Evolutionary conservation across 2,888 invertebrate genomes (phyloP).

Genomic region (Sminthurinus aureus): DNA sequence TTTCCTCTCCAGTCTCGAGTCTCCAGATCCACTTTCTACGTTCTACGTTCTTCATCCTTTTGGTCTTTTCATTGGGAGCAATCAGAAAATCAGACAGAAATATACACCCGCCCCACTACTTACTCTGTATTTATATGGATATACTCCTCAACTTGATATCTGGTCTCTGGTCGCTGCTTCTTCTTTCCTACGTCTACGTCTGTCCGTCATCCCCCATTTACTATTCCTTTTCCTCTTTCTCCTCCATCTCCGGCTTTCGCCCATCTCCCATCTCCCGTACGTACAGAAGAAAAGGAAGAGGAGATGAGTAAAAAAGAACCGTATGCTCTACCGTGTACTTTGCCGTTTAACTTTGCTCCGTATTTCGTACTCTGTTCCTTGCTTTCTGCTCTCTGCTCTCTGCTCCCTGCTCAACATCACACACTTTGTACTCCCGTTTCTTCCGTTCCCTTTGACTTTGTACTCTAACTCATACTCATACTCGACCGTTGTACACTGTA

Average conservation of each 20-base stretch:
- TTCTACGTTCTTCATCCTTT: background rate
- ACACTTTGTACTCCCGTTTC: background rate
- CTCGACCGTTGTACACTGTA: background rate
- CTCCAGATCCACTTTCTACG: background rate
- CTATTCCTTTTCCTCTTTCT: background rate
- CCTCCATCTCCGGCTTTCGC: background rate
- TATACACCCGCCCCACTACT: conserved; percentile 11
- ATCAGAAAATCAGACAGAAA: background rate
- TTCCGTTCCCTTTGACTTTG: background rate
- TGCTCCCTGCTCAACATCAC: background rate
- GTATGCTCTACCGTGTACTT: too few relatives aligned
- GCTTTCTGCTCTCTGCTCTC: background rate
- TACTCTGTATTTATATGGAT: background rate
- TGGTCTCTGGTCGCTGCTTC: too few relatives aligned
- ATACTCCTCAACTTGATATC: too few relatives aligned
- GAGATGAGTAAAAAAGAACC: too few relatives aligned
- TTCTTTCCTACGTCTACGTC: background rate
- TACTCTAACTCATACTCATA: background rate
- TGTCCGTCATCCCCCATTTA: conserved; percentile 16
- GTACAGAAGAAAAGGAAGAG: too few relatives aligned
- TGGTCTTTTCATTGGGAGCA: background rate
- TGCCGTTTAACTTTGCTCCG: too few relatives aligned
- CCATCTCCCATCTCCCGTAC: background rate
- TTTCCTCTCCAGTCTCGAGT: conserved; percentile 7
- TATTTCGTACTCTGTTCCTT: too few relatives aligned